Base-by-base conservation (phyloP, 2,113 vertebrate genomes). In the Glaucidium brasilianum region DNA sequence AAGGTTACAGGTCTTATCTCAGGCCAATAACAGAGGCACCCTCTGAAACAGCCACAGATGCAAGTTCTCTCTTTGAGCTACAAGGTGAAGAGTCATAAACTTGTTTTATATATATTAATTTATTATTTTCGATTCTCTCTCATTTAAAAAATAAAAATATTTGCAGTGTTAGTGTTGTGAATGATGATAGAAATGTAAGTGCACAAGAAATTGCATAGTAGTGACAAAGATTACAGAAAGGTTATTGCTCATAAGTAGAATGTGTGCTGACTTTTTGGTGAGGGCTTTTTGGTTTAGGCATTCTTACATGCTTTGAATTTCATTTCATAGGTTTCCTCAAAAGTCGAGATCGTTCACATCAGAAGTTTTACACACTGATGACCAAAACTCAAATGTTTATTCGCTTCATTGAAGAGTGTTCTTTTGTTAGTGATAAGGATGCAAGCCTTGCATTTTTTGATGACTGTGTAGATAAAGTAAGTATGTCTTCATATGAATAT, bases 381-480 rank as follows among this genome's bases (percentile, higher is more conserved):
- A 99, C 99, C 86, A 99, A 99, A 98, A 99, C 99, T 39, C 99
- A 99, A 59, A 99, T 99, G 99, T 99, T 99, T 93, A 99, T 99
- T 97, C 99, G 99, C 49, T 99, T 99, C 97, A 99, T 99, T 52
- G 99, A 99, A 83, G 99, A 99, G 83, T 99, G 99, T 96, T 99
- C 99, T 59, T 99, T 99, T 89, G 99, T 99, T 98, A 99, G 99
- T 34, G 99, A 99, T 94, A 99, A 99, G 97, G 99, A 99, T 16
- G 98, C 99, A 80, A 99, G 99, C 96, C 98, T 99, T 92, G 99
- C 99, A 4, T 99, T 99, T 98, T 99, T 99, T 97, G 99, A 99
- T 96, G 99, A 99, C 97, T 99, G 99, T 35, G 99, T 99, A 72
- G 99, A 99, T 96, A 99, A 99, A 98, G 99, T 99, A 98, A 98